Evolutionary conservation across 2,888 invertebrate genomes (phyloP).

Genomic region (Meloe dianella): DNA sequence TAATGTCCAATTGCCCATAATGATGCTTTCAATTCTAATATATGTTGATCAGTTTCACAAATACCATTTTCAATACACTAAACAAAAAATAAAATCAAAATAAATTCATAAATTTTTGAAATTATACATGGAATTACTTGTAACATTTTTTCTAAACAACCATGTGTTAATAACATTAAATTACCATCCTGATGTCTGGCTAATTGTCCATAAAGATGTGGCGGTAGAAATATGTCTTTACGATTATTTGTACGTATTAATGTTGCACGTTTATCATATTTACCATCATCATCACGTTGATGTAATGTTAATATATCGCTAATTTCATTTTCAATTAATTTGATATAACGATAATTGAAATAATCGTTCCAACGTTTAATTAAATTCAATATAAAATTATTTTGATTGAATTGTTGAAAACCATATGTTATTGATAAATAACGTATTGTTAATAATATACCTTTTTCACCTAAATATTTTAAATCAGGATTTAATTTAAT

Average conservation of each 20-base stretch:
- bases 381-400: constrained; percentile 73
- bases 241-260: constrained; percentile 65
- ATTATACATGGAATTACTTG: constrained; percentile 18
- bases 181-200: constrained; percentile 71
- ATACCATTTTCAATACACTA: constrained; percentile 60
- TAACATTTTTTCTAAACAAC: constrained; percentile 56
- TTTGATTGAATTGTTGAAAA: constrained; percentile 67
- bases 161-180: constrained; percentile 63
- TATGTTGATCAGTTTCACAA: constrained; percentile 71
- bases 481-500: constrained; percentile 76
- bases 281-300: constrained; percentile 78
- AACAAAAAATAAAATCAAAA: constrained; percentile 33
- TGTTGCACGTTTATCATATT: constrained; percentile 72
- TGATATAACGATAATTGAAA: constrained; percentile 84
- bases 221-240: constrained; percentile 64
- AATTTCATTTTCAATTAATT: constrained; percentile 86
- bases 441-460: constrained; percentile 76
- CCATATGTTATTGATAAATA: constrained; percentile 77
- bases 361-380: constrained; percentile 79
- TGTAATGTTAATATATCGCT: constrained; percentile 87
- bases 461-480: constrained; percentile 75
- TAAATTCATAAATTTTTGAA: constrained; percentile 29
- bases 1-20: constrained; percentile 90
- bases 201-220: constrained; percentile 87
- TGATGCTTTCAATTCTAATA: constrained; percentile 82